A percentile compares a stretch with the other conserved stretches of the same genome.
Conservation (phyloP, 1,140 invertebrate genomes). For the Caenorhabditis inopinata region DNA sequence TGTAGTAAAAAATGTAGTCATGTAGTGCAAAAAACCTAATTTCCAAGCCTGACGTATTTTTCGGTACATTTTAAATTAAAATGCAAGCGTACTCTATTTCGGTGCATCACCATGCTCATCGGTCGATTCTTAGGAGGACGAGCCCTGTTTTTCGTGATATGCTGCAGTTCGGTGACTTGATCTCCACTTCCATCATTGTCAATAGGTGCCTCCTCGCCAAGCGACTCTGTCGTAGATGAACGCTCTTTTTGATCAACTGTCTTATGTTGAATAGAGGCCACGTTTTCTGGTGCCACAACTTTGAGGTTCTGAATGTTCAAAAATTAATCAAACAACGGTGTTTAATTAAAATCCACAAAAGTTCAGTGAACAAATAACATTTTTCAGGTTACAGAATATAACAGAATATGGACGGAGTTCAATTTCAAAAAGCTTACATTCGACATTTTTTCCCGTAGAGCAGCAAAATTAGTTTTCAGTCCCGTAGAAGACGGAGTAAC, state of each 20-base stretch:
- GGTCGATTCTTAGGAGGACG: conserved; percentile 1
- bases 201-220: not conserved
- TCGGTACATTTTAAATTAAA: not conserved
- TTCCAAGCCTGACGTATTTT: not conserved
- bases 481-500: not conserved
- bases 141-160: conserved; percentile 3
- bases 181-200: not conserved
- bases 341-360: no score
- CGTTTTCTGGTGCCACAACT: conserved; percentile 4
- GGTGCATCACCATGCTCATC: conserved; percentile 25
- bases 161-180: conserved; percentile 9
- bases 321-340: no score
- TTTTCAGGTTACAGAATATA: not conserved
- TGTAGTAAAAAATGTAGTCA: no score
- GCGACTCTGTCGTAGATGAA: not conserved
- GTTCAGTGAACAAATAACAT: not conserved
- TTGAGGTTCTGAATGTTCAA: conserved; percentile 5
- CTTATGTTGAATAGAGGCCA: not conserved
- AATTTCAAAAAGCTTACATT: no score
- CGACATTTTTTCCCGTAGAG: not conserved
- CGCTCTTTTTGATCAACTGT: not conserved
- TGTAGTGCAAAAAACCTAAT: not conserved
- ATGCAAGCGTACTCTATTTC: not conserved
- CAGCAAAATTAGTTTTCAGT: not conserved
- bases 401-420: no score